Conservation (phyloP, 2,888 invertebrate genomes). For the Drosophila suboccidentalis region DNA sequence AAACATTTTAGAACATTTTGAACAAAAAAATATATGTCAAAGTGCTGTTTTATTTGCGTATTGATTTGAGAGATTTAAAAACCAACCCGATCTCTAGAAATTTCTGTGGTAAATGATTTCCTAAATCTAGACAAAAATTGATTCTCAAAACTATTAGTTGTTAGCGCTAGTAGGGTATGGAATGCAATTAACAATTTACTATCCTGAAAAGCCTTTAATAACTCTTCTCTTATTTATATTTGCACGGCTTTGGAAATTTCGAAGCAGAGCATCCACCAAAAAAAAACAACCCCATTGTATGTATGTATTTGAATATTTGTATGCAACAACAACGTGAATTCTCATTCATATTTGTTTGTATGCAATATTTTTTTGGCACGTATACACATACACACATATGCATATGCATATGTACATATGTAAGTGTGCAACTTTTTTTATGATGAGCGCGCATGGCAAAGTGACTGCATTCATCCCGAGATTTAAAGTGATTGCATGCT, state of each 20-base stretch:
- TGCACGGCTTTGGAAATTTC: no score
- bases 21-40: no score
- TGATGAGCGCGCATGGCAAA: conserved; percentile 54
- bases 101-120: not conserved
- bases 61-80: no score
- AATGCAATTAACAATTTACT: conserved; percentile 3
- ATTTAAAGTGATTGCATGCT: conserved; percentile 64
- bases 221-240: conserved; percentile 42
- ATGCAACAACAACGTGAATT: conserved; percentile 1
- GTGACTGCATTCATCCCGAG: conserved; percentile 60
- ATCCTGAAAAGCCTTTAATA: conserved; percentile 18
- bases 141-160: not conserved
- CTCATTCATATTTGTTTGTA: conserved; percentile 3
- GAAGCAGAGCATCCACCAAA: not conserved
- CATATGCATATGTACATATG: conserved; percentile 33
- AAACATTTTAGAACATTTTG: no score
- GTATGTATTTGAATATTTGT: conserved; percentile 1
- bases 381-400: not conserved
- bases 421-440: conserved; percentile 49
- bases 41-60: no score
- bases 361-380: conserved; percentile 17
- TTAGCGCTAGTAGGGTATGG: not conserved
- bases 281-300: conserved; percentile 4
- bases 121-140: not conserved
- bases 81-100: no score